These are phyloP conservation scores for Illadopsis cleaveri DNA, from an alignment of 2,113 vertebrate species.

Conservation along the genomic window DNA sequence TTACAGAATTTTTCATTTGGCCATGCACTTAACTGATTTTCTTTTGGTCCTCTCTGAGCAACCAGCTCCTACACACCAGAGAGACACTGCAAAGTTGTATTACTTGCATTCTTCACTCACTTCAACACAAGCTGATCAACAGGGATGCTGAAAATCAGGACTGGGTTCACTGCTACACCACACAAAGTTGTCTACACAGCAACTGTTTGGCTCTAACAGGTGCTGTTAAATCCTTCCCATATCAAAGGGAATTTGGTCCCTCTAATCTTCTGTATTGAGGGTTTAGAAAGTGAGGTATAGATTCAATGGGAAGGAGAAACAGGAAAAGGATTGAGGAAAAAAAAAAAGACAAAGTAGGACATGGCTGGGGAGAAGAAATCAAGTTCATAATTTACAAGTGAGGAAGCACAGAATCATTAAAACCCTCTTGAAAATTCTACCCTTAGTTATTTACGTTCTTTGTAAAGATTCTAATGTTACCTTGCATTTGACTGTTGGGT, in stretches of 20 bases:
- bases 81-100: neutral
- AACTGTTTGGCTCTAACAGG: neutral
- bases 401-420: neutral
- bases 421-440: neutral
- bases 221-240: neutral
- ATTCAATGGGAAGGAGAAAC: neutral
- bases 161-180: neutral
- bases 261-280: neutral
- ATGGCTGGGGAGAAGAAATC: neutral
- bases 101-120: neutral
- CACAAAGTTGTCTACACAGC: neutral
- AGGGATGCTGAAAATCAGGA: neutral
- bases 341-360: neutral
- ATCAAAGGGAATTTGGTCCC: neutral
- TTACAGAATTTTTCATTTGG: neutral
- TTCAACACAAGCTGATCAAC: neutral
- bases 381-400: neutral
- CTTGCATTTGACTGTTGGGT: slow-evolving; percentile 58
- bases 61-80: neutral
- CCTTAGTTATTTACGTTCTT: neutral
- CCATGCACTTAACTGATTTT: neutral
- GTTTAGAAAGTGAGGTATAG: neutral
- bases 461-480: slow-evolving; percentile 61
- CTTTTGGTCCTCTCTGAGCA: neutral
- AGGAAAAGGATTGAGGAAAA: neutral